Base-by-base conservation (phyloP, 2,888 invertebrate species). In the Catocala nupta region DNA sequence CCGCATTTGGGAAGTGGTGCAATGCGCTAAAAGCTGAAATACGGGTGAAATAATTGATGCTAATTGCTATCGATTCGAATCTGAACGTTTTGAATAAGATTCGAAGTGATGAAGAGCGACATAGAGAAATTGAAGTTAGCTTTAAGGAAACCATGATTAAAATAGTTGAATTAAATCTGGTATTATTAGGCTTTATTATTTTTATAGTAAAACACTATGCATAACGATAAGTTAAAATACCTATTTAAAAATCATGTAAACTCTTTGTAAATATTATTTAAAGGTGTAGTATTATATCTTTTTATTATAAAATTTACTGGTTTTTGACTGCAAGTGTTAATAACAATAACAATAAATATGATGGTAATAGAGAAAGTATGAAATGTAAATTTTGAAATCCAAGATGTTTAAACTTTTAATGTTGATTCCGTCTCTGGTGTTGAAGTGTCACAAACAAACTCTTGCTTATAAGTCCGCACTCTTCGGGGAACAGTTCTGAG, bases 401-500 rank as follows among this genome's bases (percentile, higher is more conserved):
- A 45, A 12, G 12, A 45, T 1, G 12, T 45, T 1, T 9, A 47
- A 10, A 16, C 10, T 25, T 47, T 16, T 7, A 54, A 44, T 47
- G 10, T 9, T 5, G n/a, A 50, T 5, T 50, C 54, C 63, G 59
- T 5, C 25, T 52, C 65, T 67, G 64, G 39, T 5, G 11, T 13
- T 0, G 42, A 59, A n/a, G 13, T 72, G 65, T 70, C 68, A 71
- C 57, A 16, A 45, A 61, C 72, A 67, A 70, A 65, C 72, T 69
- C 58, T 51, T 34, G 49, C 44, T 55, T 68, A 52, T 59, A 73
- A 69, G 58, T 16, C 49, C 8, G 47, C 50, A 44, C 50, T 59
- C 53, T 58, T 50, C 13, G 45, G 47, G 52, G 51, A 64, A 55
- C 33, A n/a, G 34, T 36, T 59, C 48, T 52, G 34, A 45, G 55